These are phyloP conservation scores for Tachina grossa DNA, from an alignment of 2,888 invertebrate species.

Conservation along the genomic window DNA sequence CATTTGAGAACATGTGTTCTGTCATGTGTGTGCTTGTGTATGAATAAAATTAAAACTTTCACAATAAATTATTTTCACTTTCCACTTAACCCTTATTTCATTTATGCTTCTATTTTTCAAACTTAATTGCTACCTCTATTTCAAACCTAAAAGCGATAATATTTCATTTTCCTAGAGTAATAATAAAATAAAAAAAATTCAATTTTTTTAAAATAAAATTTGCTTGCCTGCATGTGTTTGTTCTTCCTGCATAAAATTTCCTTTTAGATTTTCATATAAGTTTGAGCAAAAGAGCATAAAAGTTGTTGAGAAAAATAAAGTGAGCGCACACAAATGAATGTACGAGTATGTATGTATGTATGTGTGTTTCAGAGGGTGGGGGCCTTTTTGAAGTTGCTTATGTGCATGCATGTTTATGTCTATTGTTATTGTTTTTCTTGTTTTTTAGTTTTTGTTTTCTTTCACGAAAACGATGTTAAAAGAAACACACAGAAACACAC, in stretches of 20 bases:
- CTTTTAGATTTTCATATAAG: constrained; percentile 32
- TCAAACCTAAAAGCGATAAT: constrained; percentile 8
- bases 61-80: constrained; percentile 70
- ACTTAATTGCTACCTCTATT: constrained; percentile 27
- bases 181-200: not conserved
- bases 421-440: constrained; percentile 39
- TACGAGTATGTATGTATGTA: not conserved
- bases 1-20: constrained; percentile 9
- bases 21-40: not conserved
- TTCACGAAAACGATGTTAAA: constrained; percentile 44
- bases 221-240: constrained; percentile 18
- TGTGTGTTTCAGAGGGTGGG: constrained; percentile 43
- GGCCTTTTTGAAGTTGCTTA: constrained; percentile 54
- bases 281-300: constrained; percentile 16
- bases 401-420: constrained; percentile 57
- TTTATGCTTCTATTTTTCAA: constrained; percentile 20
- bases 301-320: constrained; percentile 2
- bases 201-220: constrained; percentile 18
- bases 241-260: constrained; percentile 3
- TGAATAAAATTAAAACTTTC: constrained; percentile 47
- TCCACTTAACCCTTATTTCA: constrained; percentile 65
- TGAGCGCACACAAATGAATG: not conserved
- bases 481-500: constrained; percentile 12
- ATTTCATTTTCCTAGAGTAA: constrained; percentile 11
- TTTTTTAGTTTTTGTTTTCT: constrained; percentile 12